Evolutionary conservation across 2,113 vertebrate species (phyloP).

Genomic region (Caranx ignobilis): DNA sequence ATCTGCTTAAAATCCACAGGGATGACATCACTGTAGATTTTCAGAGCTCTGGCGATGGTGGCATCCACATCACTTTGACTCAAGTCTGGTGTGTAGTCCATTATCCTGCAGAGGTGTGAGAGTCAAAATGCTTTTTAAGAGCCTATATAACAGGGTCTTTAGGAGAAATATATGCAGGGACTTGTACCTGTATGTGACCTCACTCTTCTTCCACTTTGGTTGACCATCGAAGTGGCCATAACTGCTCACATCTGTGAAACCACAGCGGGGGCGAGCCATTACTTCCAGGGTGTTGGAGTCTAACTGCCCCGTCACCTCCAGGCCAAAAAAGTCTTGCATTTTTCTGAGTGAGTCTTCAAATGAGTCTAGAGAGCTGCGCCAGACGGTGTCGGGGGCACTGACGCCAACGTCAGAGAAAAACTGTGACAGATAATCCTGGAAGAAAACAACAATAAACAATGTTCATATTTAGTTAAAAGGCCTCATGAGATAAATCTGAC

Average conservation of each 20-base stretch:
- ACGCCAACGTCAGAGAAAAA: conserved; percentile 59
- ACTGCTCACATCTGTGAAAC: conserved; percentile 82
- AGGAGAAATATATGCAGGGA: background rate
- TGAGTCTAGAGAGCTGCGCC: conserved; percentile 50
- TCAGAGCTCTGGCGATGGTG: conserved; percentile 82
- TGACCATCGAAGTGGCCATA: conserved; percentile 64
- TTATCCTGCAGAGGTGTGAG: conserved; percentile 80
- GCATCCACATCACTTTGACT: conserved; percentile 74
- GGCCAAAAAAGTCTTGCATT: conserved; percentile 87
- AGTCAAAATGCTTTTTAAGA: background rate
- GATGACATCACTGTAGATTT: conserved; percentile 86
- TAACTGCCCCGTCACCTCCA: conserved; percentile 82
- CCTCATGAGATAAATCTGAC: background rate
- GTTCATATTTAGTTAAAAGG: background rate
- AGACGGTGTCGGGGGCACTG: conserved; percentile 46
- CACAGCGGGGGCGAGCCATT: conserved; percentile 84
- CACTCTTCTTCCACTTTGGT: conserved; percentile 84
- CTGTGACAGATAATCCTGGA: conserved; percentile 57
- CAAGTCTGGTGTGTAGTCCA: conserved; percentile 85
- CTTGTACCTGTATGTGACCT: conserved; percentile 88
- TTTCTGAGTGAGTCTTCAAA: conserved; percentile 74
- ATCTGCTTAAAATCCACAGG: conserved; percentile 84
- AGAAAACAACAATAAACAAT: background rate
- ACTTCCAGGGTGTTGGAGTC: conserved; percentile 79
- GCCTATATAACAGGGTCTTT: background rate